Evolutionary conservation across 37 sponge, comb jelly and placozoan genomes (phyloP).

Genomic region (Geodia barretti): DNA sequence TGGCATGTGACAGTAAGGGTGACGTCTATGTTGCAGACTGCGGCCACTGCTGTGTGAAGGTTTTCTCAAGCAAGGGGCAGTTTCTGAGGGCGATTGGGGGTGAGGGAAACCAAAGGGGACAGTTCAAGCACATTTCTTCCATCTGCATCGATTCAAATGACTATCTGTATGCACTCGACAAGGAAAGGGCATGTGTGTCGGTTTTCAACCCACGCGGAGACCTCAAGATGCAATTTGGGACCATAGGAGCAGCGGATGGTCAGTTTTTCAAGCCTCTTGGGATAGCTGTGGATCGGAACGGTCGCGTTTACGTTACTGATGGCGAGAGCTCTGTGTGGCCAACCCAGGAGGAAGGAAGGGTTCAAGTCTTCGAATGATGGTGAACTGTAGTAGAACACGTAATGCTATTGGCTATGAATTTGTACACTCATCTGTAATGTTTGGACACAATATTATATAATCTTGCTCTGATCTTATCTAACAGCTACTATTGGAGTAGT

Average conservation of each 20-base stretch:
- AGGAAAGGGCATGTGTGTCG: not conserved
- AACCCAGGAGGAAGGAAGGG: not conserved
- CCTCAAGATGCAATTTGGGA: slow-evolving; percentile 11
- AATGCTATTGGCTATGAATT: too few relatives aligned
- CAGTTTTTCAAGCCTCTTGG: slow-evolving; percentile 19
- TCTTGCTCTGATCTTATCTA: not conserved
- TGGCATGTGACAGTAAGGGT: slow-evolving; percentile 26
- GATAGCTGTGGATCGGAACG: slow-evolving; percentile 20
- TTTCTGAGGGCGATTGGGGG: slow-evolving; percentile 21
- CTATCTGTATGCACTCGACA: slow-evolving; percentile 31
- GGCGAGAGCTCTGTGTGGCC: too few relatives aligned
- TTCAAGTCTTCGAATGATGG: not conserved
- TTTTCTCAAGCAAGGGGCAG: slow-evolving; percentile 9
- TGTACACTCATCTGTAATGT: not conserved
- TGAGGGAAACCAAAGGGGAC: not conserved
- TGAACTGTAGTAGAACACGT: not conserved
- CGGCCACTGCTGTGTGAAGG: slow-evolving; percentile 31
- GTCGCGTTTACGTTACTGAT: slow-evolving; percentile 11
- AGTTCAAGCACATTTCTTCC: not conserved
- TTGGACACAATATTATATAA: too few relatives aligned
- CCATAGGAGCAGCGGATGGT: not conserved
- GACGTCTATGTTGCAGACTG: slow-evolving; percentile 38
- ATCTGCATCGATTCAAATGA: slow-evolving; percentile 29
- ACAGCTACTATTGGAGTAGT: not conserved
- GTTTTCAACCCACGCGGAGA: slow-evolving; percentile 23